Evolutionary conservation across 2,113 vertebrate species (phyloP).

Genomic region (Odobenus rosmarus): DNA sequence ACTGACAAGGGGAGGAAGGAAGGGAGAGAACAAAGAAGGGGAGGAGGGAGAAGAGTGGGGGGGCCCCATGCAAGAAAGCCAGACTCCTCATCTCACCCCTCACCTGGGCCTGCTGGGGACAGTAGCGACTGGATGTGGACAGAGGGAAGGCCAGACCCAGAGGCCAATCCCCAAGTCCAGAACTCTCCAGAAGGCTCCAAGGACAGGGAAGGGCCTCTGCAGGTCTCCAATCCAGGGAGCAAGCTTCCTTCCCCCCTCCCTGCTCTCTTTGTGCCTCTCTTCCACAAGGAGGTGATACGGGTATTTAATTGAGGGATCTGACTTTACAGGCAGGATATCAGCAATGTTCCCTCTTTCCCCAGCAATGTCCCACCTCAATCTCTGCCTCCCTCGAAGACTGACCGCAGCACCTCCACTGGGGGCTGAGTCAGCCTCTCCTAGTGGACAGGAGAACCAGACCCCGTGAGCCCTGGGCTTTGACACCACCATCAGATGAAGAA

Average conservation of each 20-base stretch:
- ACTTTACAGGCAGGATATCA: not conserved
- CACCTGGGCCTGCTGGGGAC: not conserved
- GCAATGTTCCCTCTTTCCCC: rapidly evolving
- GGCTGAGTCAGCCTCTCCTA: rapidly evolving
- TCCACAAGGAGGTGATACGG: no score
- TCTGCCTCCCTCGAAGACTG: rapidly evolving
- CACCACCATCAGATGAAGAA: rapidly evolving
- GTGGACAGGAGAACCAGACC: not conserved
- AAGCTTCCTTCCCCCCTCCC: no score
- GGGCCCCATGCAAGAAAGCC: not conserved
- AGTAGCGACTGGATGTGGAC: no score
- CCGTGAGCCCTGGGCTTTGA: not conserved
- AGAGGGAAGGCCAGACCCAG: not conserved
- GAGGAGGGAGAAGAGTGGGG: no score
- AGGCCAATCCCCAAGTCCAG: not conserved
- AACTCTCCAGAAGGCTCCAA: not conserved
- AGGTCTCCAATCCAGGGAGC: not conserved
- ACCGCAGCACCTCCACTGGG: not conserved
- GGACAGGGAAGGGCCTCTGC: not conserved
- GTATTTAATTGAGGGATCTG: no score
- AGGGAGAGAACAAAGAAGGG: not conserved
- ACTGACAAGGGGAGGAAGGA: not conserved
- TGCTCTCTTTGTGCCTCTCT: no score
- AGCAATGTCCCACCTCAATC: rapidly evolving
- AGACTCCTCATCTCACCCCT: not conserved